Evolutionary conservation across 2,888 invertebrate genomes (phyloP), one percentile per base, ranked within the genome.

Genomic region (Drosophila robusta): DNA sequence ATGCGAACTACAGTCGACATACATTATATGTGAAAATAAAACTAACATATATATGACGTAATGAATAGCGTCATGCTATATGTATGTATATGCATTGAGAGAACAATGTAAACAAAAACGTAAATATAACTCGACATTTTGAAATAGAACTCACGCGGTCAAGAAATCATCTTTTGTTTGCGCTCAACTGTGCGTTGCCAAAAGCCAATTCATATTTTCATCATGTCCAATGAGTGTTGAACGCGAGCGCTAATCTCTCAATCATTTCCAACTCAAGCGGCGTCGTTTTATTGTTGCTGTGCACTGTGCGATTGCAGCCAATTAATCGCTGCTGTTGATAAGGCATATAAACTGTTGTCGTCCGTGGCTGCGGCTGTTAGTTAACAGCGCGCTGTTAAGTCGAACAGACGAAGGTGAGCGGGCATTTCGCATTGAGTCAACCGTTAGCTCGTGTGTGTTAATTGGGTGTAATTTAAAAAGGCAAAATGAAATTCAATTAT

Each of bases 301-400:
- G 66, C 62, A 44, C 26, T 18, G n/a, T 18, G 55, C 42, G 14
- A 54, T 24, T 42, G n/a, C 11, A 29, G 9, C 42, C 29, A 44
- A 11, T 12, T 11, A 16, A 36, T 55, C 49, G 49, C 34, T 32
- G 32, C 11, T 52, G 34, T 29, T 52, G 84, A 83, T 80, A 83
- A 70, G 45, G 5, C 54, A 71, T 80, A 72, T 69, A 72, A 83
- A 75, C 52, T 22, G 22, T 67, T 64, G 63, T 9, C 1, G 7
- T 0, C 39, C 26, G 39, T 46, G 14, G 9, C 1, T 12, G 12
- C 24, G 14, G 45, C 70, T 62, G 69, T 68, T 76, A 81, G 79
- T 81, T 71, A 64, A 73, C 67, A 80, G 69, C 41, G 49, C 36
- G 54, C 65, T 70, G 69, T 73, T 67, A 70, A 61, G 39, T 24